Evolutionary conservation across 2,797 vertebrate species (phyloP).

Genomic region (Malurus splendens): DNA sequence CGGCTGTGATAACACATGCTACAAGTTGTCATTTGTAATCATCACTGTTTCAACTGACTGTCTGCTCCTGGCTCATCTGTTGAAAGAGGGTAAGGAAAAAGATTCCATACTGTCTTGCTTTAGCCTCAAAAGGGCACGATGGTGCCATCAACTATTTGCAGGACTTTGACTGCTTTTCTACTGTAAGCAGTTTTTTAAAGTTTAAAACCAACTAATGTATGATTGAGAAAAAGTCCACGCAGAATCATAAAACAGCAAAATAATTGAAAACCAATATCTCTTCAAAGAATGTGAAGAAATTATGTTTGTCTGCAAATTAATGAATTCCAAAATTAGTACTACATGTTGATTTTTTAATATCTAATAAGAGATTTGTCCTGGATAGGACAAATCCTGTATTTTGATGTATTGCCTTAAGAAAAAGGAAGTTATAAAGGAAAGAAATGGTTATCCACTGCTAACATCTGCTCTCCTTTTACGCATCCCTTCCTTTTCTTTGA

Average conservation of each 20-base stretch:
- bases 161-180: background rate
- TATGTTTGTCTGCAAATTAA: background rate
- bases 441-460: background rate
- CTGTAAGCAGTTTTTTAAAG: background rate
- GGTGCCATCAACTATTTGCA: background rate
- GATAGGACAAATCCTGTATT: background rate
- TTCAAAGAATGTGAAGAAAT: background rate
- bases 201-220: background rate
- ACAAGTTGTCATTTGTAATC: conserved; percentile 42
- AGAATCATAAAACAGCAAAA: background rate
- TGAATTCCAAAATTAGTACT: background rate
- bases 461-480: background rate
- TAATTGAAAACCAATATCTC: background rate
- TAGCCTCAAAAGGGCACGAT: background rate
- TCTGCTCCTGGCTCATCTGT: conserved; percentile 10
- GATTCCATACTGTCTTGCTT: background rate
- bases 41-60: conserved; percentile 32
- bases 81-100: background rate
- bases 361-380: background rate
- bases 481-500: background rate
- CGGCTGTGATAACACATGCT: conserved; percentile 30
- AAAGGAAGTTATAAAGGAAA: background rate
- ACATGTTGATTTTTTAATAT: background rate
- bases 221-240: background rate
- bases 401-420: background rate